Base-by-base conservation (phyloP, 37 sponge, comb jelly and placozoan species). In the Halisarca cf. caerulea region DNA sequence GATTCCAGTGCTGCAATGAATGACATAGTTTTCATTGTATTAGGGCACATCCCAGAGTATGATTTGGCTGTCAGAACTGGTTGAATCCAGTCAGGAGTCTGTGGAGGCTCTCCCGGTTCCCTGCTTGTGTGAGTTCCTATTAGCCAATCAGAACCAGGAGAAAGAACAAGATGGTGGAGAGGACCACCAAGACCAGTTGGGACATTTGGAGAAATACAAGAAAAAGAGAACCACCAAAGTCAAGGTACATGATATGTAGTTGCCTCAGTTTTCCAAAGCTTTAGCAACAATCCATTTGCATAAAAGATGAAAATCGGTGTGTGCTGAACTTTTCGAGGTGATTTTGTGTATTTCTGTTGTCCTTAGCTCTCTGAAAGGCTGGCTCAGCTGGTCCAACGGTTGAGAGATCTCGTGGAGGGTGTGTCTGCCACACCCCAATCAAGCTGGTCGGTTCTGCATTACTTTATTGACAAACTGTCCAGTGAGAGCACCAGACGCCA, bases 71-170 rank as follows among this genome's bases (percentile, higher is more conserved):
- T 84, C 93, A 40, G 97, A 99, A 9, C 88, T 99, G 17, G 89
- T 98, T 40, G 95, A 95, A 68, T 82, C 88, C 58, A 91, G 89
- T 45, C 84, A 93, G 42, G 90, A 89, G 45, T 97, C 99, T 0
- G 80, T 99, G 33, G 97, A 99, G 71, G 90, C 91, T 2, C 87
- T 99, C 0, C 99, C 99, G 74, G 87, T 89, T 7, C 96, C 92
- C 21, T 99, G 97, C 71, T 87, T 99, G n/a, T 99, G 99, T 85
- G 99, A 99, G 87, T 93, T 99, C 70, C 89, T 96, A 24, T 89
- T 99, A 78, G 75, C 91, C 77, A 80, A 85, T 74, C 77, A 74
- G 45, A 87, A 88, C 43, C 85, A 88, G 72, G 91, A 90, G 24
- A 79, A 85, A 66, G 47, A 69, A 30, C 51, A 18, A 36, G 72